Evolutionary conservation across 2,797 vertebrate species (phyloP).

Genomic region (Gouania willdenowi): DNA sequence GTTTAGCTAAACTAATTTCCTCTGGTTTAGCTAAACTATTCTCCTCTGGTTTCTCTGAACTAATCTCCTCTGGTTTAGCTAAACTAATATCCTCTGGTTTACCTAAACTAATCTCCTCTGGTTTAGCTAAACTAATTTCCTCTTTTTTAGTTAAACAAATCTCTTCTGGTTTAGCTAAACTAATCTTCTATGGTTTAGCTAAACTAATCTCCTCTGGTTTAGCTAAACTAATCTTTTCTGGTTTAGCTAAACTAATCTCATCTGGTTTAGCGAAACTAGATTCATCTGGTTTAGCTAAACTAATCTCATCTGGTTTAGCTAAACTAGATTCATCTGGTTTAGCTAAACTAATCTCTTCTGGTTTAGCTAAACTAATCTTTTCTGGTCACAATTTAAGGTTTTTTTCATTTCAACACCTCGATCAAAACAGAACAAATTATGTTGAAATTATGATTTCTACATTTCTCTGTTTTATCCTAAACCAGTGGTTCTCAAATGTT

Average conservation of each 20-base stretch:
- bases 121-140: conserved; percentile 59
- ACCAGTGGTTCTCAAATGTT: too few species aligned
- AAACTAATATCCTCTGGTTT: conserved; percentile 61
- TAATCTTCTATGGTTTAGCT: conserved; percentile 56
- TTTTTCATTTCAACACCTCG: too few species aligned
- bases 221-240: too few species aligned
- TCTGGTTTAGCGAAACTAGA: too few species aligned
- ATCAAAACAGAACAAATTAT: too few species aligned
- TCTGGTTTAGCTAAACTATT: conserved; percentile 64
- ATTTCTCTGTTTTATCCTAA: too few species aligned
- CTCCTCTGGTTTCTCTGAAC: conserved; percentile 46
- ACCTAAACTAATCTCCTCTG: conserved; percentile 56
- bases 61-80: conserved; percentile 56
- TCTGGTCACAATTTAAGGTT: conserved; percentile 48
- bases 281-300: conserved; percentile 57
- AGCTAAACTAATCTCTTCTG: conserved; percentile 56
- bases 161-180: conserved; percentile 57
- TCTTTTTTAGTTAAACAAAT: too few species aligned
- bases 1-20: conserved; percentile 59
- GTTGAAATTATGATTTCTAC: too few species aligned
- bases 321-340: too few species aligned
- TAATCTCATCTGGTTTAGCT: too few species aligned
- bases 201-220: conserved; percentile 60
- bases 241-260: conserved; percentile 59
- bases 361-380: conserved; percentile 59